A percentile compares a stretch with the other conserved stretches of the same genome.
phyloP scores from a whole-genome alignment of 2,113 vertebrate genomes.

The Myotis yumanensis region DNA sequence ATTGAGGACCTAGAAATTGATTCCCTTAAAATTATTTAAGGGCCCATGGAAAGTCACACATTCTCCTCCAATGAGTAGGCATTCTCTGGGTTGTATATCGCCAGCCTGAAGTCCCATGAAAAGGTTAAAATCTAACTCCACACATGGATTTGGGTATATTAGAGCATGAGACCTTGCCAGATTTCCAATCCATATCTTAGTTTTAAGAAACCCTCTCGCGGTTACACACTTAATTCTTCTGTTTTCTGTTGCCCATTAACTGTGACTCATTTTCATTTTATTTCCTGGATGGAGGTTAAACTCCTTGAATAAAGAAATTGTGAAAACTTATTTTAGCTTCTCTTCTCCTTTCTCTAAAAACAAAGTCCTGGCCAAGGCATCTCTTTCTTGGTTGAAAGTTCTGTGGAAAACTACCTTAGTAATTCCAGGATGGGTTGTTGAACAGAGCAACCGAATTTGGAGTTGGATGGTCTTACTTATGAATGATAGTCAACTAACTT shows the following conservation, averaged over 20 bases:
- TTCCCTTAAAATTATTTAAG: not conserved
- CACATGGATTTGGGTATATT: not conserved
- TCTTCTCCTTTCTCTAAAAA: not conserved
- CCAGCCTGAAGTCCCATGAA: not conserved
- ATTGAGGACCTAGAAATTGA: slow-evolving; percentile 10
- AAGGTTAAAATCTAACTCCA: not conserved
- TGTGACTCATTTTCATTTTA: not conserved
- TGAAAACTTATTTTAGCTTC: slow-evolving; percentile 8
- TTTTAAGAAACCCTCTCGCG: not conserved
- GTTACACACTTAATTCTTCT: not conserved
- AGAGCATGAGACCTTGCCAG: not conserved
- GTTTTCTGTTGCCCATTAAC: not conserved
- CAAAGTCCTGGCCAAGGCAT: not conserved
- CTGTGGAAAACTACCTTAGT: not conserved
- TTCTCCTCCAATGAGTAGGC: not conserved
- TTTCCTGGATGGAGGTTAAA: not conserved
- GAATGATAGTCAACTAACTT: not conserved
- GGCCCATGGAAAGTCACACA: not conserved
- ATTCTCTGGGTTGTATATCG: not conserved
- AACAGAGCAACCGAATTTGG: not conserved
- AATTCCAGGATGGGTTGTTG: not conserved
- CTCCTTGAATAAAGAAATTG: not conserved
- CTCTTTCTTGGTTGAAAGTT: not conserved
- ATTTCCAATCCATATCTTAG: not conserved
- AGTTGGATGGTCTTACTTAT: not conserved